Base-by-base conservation (phyloP, 2,797 vertebrate genomes). In the Lepus townsendii region DNA sequence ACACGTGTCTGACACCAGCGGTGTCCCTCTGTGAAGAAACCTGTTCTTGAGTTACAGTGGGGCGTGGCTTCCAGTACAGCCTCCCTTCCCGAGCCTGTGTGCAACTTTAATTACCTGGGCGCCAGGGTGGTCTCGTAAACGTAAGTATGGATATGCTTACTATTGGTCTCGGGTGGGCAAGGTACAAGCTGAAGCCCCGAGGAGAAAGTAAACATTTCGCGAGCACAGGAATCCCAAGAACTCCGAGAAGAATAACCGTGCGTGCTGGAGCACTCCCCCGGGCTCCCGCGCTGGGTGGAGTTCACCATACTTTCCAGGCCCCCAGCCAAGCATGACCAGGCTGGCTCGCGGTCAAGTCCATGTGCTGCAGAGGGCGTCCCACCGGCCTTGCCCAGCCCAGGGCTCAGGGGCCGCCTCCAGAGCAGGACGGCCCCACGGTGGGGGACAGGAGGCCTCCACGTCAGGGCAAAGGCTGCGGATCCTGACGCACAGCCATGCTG, bases 141-240 rank as follows among this genome's bases (percentile, higher is more conserved):
- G 35, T 57, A 52, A 95, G 63, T 1, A 22, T 0, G 71, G 20
- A 73, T 77, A 57, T 1, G 0, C 76, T 69, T 38, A 80, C 75
- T 0, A 42, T 5, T 50, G 83, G n/a, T 87, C 94, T 94, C 80
- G 93, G 92, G 97, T 96, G 96, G 97, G 89, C 62, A 89, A 65
- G 1, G 9, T n/a, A 91, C 80, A 84, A 89, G 94, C 32, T 32
- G 4, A 92, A 65, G 95, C 54, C 79, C 93, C 17, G 80, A 62
- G 97, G 96, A 93, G n/a, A 92, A 97, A 93, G 97, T 71, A 97
- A 98, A 98, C 97, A 97, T 97, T 96, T 85, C 90, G 79, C 97
- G 97, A 42, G 94, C 60, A 95, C 65, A 52, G 95, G 97, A 96
- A 97, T 96, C 0, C 32, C 92, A 97, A 96, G 97, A 97, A 93